Conservation (phyloP, 2,113 vertebrate species). For the Casuarius casuarius region DNA sequence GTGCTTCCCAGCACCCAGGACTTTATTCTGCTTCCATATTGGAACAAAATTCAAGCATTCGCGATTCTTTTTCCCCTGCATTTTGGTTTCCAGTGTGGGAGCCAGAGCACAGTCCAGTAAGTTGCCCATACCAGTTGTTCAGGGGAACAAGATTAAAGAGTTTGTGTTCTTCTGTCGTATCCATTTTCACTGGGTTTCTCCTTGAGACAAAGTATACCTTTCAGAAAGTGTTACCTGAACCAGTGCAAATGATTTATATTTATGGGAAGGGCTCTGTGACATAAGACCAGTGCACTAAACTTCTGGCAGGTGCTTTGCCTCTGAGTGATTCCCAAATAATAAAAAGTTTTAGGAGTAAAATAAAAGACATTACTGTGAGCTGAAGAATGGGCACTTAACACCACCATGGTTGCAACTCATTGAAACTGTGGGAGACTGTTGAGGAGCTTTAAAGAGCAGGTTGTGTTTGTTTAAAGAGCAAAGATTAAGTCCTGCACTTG, state of each 20-base stretch:
- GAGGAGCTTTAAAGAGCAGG: neutral
- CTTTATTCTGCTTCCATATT: neutral
- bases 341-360: neutral
- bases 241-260: neutral
- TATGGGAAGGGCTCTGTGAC: neutral
- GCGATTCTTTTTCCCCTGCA: rapidly evolving
- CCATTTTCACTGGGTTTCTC: neutral
- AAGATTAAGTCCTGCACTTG: neutral
- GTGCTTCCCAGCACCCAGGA: neutral
- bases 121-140: neutral
- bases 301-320: neutral
- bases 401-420: neutral
- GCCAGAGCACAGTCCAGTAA: too few relatives aligned
- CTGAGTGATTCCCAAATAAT: neutral
- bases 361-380: neutral
- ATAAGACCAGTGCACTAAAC: neutral
- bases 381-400: neutral
- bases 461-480: neutral
- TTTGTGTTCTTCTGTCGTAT: neutral
- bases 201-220: neutral
- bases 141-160: rapidly evolving
- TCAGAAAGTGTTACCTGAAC: neutral
- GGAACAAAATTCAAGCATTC: neutral
- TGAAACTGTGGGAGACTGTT: neutral
- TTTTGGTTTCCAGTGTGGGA: neutral